These are phyloP conservation scores for Apodemus agrarius DNA, from an alignment of 2,797 vertebrate genomes.

Conservation along the genomic window DNA sequence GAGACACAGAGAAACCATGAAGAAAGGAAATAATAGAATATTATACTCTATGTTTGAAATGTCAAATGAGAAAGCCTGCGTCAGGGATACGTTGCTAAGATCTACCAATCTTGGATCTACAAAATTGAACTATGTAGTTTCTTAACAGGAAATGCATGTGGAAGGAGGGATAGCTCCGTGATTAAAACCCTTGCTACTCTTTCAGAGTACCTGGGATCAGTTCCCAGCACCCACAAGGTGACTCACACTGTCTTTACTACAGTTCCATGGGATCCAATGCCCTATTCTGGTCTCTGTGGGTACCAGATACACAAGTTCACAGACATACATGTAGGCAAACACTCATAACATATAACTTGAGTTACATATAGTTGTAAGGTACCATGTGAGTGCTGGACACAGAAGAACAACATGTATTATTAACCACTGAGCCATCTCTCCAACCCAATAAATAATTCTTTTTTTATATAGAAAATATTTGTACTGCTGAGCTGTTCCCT, in stretches of 20 bases:
- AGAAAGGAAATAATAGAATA: neutral
- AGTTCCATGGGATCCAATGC: neutral
- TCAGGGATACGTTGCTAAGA: neutral
- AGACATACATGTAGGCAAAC: neutral
- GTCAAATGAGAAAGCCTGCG: neutral
- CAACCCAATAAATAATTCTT: neutral
- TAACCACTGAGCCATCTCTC: neutral
- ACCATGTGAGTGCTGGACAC: too few relatives aligned
- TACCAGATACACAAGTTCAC: neutral
- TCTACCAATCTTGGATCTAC: neutral
- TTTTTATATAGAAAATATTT: neutral
- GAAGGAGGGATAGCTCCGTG: neutral
- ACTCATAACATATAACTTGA: neutral
- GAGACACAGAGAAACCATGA: neutral
- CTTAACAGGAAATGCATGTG: neutral
- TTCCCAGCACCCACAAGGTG: neutral
- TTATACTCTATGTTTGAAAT: neutral
- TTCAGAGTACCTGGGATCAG: too few relatives aligned
- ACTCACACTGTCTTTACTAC: neutral
- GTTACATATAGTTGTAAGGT: neutral
- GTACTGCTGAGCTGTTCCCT: neutral
- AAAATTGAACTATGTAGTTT: neutral
- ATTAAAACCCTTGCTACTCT: neutral
- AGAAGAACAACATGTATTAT: neutral
- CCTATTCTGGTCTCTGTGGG: neutral